Conservation (phyloP, 64 coral and sea anemone genomes). For the Montipora cactus region DNA sequence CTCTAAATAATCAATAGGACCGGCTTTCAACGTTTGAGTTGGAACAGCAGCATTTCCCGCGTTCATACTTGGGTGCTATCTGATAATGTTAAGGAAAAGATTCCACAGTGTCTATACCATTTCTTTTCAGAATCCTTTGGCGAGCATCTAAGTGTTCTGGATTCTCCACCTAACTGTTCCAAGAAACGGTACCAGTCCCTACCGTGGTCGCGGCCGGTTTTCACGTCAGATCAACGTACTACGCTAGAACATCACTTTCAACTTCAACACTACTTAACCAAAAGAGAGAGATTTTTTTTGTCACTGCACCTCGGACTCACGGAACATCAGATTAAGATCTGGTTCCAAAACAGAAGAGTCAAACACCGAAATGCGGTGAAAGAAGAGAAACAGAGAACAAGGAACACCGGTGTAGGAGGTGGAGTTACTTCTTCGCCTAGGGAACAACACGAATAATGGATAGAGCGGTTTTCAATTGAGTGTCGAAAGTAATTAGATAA, state of each 20-base stretch:
- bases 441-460: no score
- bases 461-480: no score
- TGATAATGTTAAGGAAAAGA: no score
- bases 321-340: constrained; percentile 41
- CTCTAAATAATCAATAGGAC: no score
- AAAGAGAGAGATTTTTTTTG: constrained; percentile 5
- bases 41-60: no score
- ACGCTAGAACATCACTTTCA: constrained; percentile 16
- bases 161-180: background rate
- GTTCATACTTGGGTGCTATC: no score
- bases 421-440: background rate
- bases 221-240: background rate
- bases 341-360: constrained; percentile 54
- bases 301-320: constrained; percentile 23
- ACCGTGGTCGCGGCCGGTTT: constrained; percentile 30
- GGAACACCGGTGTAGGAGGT: background rate
- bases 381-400: background rate
- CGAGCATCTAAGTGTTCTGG: background rate
- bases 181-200: background rate
- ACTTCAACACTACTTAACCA: constrained; percentile 12
- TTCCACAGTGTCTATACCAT: background rate
- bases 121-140: constrained; percentile 1
- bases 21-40: no score
- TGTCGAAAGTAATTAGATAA: no score
- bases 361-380: background rate